These are phyloP conservation scores for Achroia grisella DNA, from an alignment of 1,140 invertebrate species.

Conservation along the genomic window DNA sequence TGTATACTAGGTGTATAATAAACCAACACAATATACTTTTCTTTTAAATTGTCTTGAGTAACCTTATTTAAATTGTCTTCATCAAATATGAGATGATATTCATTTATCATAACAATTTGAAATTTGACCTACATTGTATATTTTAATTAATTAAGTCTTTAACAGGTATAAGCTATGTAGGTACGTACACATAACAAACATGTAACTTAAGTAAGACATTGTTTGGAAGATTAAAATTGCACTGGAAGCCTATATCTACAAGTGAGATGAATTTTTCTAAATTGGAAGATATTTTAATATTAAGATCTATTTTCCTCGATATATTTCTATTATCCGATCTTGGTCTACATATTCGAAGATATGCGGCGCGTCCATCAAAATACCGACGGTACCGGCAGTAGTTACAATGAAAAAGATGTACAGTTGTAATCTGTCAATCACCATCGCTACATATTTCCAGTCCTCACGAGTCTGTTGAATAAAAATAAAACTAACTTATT, in stretches of 20 bases:
- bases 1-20: background rate
- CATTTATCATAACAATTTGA: no score
- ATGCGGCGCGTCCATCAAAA: constrained; percentile 98
- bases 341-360: constrained; percentile 99
- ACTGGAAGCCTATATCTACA: background rate
- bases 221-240: no score
- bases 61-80: no score
- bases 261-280: no score
- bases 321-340: constrained; percentile 96
- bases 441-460: constrained; percentile 99
- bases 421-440: constrained; percentile 97
- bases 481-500: background rate
- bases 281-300: no score
- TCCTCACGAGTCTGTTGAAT: constrained; percentile 95
- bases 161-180: no score
- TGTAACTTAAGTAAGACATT: no score
- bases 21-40: background rate
- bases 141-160: no score
- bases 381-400: constrained; percentile 94
- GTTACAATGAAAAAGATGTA: constrained; percentile 99
- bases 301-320: constrained; percentile 87
- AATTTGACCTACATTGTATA: no score
- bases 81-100: no score
- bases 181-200: no score
- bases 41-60: no score